Conservation (phyloP, 2,888 invertebrate species). For the Oscheius myriophilus region DNA sequence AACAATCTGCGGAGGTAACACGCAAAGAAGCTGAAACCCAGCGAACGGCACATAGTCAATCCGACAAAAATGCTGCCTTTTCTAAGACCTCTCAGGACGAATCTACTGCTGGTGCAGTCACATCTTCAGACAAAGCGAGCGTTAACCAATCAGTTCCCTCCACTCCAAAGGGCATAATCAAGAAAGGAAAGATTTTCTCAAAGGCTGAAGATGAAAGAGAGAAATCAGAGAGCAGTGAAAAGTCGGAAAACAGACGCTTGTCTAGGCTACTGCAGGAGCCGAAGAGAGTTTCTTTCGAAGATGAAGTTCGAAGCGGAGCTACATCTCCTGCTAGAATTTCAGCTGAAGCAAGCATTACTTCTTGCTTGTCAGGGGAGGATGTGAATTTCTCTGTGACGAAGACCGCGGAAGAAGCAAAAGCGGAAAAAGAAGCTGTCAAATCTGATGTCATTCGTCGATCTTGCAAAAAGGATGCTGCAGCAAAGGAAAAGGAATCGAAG, state of each 20-base stretch:
- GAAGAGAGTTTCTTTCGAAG: constrained; percentile 20
- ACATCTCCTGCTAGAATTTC: background rate
- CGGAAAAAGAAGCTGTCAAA: constrained; percentile 2
- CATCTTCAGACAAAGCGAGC: too few species aligned
- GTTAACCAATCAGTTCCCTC: too few species aligned
- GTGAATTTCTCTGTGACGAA: constrained; percentile 4
- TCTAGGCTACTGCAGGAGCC: constrained; percentile 8
- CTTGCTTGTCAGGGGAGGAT: constrained; percentile 11
- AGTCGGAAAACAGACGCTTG: background rate
- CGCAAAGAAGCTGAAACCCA: background rate
- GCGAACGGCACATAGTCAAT: too few species aligned
- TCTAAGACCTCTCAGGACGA: too few species aligned
- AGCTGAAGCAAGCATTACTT: background rate
- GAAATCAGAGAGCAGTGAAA: background rate
- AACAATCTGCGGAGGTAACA: background rate
- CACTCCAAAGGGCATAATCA: too few species aligned
- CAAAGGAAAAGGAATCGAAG: constrained; percentile 20
- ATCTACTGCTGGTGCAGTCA: too few species aligned
- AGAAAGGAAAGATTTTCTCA: too few species aligned
- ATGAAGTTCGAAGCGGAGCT: constrained; percentile 9
- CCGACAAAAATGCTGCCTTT: too few species aligned
- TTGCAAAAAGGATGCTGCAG: background rate
- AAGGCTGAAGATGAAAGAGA: constrained; percentile 1
- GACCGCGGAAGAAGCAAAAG: background rate
- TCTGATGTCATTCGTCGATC: background rate